phyloP scores from a whole-genome alignment of 2,888 invertebrate genomes.

The Hypomecis atomaria region DNA sequence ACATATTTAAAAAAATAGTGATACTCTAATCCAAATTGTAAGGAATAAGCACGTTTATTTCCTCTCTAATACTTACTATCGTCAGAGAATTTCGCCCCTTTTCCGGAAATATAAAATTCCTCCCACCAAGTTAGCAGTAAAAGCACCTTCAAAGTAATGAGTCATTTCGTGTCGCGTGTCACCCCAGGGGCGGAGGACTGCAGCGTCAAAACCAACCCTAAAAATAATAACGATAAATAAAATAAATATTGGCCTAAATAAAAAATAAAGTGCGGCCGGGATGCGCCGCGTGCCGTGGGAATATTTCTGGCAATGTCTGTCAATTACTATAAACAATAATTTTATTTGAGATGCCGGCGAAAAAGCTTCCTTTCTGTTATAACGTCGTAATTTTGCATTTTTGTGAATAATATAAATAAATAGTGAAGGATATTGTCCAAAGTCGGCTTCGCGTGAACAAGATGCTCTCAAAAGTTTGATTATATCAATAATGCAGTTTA shows the following conservation, averaged over 20 bases:
- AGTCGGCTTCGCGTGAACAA: too few relatives aligned
- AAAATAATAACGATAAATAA: conserved; percentile 55
- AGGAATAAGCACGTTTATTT: too few relatives aligned
- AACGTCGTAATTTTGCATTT: too few relatives aligned
- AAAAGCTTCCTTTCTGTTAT: too few relatives aligned
- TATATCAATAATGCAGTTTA: too few relatives aligned
- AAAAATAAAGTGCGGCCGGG: conserved; percentile 54
- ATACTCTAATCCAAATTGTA: too few relatives aligned
- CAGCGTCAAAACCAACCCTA: conserved; percentile 43
- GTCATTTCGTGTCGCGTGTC: conserved; percentile 52
- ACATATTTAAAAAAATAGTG: too few relatives aligned
- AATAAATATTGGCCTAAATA: conserved; percentile 62
- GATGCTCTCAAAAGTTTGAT: too few relatives aligned
- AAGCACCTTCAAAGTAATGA: conserved; percentile 42
- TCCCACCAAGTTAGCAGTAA: conserved; percentile 30
- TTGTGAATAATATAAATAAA: too few relatives aligned
- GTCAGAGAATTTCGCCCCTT: neutral
- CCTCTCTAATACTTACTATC: neutral
- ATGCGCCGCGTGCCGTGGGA: conserved; percentile 56
- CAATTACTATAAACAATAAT: conserved; percentile 20
- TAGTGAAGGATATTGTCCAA: too few relatives aligned
- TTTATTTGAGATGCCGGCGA: too few relatives aligned
- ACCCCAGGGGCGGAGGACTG: conserved; percentile 48
- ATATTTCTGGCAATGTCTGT: conserved; percentile 46
- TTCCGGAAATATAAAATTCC: conserved; percentile 20